phyloP scores from a whole-genome alignment of 2,888 invertebrate genomes.

The Caenorhabditis macrosperma region DNA sequence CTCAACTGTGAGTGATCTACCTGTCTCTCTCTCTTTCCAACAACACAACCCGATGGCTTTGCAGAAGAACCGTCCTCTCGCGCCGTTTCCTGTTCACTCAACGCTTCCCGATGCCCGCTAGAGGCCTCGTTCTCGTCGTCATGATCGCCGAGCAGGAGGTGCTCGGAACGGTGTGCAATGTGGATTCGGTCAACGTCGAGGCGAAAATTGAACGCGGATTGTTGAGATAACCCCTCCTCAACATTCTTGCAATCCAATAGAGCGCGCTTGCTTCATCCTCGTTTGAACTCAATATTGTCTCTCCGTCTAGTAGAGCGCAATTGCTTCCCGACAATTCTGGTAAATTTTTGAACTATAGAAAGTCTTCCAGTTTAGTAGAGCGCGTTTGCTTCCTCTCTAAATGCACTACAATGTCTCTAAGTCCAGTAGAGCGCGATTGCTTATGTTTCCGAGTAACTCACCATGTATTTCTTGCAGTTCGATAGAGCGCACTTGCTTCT shows the following conservation, averaged over 20 bases:
- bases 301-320: no score
- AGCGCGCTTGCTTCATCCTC: no score
- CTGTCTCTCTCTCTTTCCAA: not conserved
- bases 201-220: conserved; percentile 34
- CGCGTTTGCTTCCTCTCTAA: no score
- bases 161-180: conserved; percentile 34
- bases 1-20: conserved; percentile 23
- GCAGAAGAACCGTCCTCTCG: conserved; percentile 15
- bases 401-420: no score
- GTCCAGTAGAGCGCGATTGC: no score
- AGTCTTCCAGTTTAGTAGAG: no score
- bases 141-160: conserved; percentile 42
- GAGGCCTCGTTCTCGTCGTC: not conserved
- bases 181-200: conserved; percentile 17
- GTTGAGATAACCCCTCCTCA: conserved; percentile 15
- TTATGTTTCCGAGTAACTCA: no score
- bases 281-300: no score
- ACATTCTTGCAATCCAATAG: not conserved
- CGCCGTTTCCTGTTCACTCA: conserved; percentile 35
- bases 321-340: no score
- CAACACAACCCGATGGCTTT: conserved; percentile 6
- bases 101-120: conserved; percentile 23
- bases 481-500: no score
- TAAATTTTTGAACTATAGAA: no score
- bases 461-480: no score